Percentiles rank a stretch among this genome's conserved stretches.
Evolutionary conservation across 2,888 invertebrate genomes (phyloP).

Genomic region (Dasypolia templi): DNA sequence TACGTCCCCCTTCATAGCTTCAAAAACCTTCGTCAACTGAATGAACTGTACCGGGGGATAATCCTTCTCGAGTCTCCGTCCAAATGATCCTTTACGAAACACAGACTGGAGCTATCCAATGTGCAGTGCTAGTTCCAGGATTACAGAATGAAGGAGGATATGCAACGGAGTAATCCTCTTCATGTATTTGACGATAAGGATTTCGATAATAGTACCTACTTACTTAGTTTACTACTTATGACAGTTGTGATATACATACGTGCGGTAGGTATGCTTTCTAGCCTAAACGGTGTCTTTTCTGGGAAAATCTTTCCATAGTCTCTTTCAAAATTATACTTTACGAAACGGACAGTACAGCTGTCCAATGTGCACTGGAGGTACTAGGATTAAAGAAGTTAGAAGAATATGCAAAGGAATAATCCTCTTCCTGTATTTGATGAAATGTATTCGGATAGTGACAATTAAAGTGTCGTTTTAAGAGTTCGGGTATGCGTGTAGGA

Average conservation of each 20-base stretch:
- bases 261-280: background rate
- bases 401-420: constrained; percentile 1
- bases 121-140: constrained; percentile 34
- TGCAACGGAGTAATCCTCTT: background rate
- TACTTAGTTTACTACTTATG: no score
- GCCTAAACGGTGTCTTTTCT: background rate
- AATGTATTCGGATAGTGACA: background rate
- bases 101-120: constrained; percentile 39
- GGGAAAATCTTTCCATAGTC: constrained; percentile 30
- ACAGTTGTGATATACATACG: background rate
- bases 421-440: background rate
- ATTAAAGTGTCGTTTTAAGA: background rate
- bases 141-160: constrained; percentile 17
- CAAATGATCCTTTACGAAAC: constrained; percentile 50
- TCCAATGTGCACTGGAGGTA: constrained; percentile 8
- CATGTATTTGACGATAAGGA: background rate
- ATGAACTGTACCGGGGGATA: constrained; percentile 41
- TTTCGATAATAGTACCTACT: background rate
- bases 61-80: constrained; percentile 40
- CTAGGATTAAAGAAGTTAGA: constrained; percentile 21
- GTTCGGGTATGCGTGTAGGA: background rate
- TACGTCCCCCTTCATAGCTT: constrained; percentile 15
- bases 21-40: constrained; percentile 32
- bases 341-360: constrained; percentile 10
- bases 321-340: constrained; percentile 41